Conservation (phyloP, 2,797 vertebrate genomes). For the Tapirus indicus region DNA sequence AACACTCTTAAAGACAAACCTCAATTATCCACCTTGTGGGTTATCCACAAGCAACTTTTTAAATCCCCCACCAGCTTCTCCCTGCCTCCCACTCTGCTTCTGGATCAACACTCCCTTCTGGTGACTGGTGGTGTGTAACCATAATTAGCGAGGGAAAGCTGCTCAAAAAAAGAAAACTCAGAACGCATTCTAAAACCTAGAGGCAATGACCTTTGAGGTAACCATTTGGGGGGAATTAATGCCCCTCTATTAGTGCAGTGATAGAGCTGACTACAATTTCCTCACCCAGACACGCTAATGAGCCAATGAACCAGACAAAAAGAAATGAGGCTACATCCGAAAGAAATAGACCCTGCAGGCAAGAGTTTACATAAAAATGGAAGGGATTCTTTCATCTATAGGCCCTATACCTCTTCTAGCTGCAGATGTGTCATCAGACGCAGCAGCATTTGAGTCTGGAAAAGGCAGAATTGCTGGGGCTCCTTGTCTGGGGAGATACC, state of each 20-base stretch:
- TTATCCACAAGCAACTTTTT: neutral
- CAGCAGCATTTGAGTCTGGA: neutral
- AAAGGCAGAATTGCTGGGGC: neutral
- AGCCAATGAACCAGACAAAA: neutral
- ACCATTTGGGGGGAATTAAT: neutral
- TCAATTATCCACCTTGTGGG: neutral
- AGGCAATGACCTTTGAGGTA: constrained; percentile 14
- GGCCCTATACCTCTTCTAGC: neutral
- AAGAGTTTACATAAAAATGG: neutral
- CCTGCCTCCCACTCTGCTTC: constrained; percentile 21
- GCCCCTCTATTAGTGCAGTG: neutral
- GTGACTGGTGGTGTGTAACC: constrained; percentile 48
- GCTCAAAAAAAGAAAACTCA: neutral
- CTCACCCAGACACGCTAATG: neutral
- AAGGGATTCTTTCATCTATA: neutral
- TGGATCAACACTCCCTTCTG: neutral
- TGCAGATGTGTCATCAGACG: no score
- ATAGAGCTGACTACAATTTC: neutral
- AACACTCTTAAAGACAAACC: neutral
- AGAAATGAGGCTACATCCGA: neutral
- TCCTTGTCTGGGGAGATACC: neutral
- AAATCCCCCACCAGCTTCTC: neutral
- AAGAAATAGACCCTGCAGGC: neutral
- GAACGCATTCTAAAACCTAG: neutral
- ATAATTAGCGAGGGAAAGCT: constrained; percentile 64